Evolutionary conservation across 2,113 vertebrate species (phyloP), one percentile per base, ranked within the genome.

Genomic region (Tragelaphus scriptus): DNA sequence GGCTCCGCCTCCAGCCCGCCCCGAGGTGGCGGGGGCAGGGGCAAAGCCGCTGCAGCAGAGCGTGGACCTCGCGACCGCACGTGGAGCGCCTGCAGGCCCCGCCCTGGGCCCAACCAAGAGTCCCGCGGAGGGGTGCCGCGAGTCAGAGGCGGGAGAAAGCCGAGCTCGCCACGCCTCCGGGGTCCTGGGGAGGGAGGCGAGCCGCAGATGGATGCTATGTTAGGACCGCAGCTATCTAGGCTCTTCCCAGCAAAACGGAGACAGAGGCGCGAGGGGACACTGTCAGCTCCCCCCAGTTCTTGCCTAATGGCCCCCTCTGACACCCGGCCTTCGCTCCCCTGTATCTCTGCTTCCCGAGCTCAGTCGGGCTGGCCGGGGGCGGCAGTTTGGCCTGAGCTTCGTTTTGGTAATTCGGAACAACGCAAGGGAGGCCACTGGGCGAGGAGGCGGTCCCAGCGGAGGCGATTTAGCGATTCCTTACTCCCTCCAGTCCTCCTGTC

Each of bases 31-130:
- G 32, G 36, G 84, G 11, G 94, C 26, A 53, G 44, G 17, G 0
- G 12, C 15, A 0, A 28, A 36, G 55, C 47, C 0, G 2, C 8
- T 0, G 12, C 32, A 59, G 51, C 84, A 0, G 0, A n/a, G 61
- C 28, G 6, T 8, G 0, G 26, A 13, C 49, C 49, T 82, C 6
- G 19, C 3, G 3, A 53, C 63, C 16, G 92, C 97, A 97, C 97
- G 96, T 97, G 98, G 94, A 95, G 94, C 25, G 26, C 90, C 77
- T 1, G 81, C 49, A 40, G 9, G 85, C 90, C 85, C 95, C 85
- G 96, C 97, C 97, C 49, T 23, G 94, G 97, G 65, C 56, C 71
- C 61, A 91, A 88, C 95, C 85, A 91, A 95, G 95, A 75, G 75
- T 49, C 61, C 77, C 10, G 49, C 8, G 81, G 86, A 90, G 95